These are phyloP conservation scores for Diplodus sargus DNA, from an alignment of 2,797 vertebrate species.

Conservation along the genomic window DNA sequence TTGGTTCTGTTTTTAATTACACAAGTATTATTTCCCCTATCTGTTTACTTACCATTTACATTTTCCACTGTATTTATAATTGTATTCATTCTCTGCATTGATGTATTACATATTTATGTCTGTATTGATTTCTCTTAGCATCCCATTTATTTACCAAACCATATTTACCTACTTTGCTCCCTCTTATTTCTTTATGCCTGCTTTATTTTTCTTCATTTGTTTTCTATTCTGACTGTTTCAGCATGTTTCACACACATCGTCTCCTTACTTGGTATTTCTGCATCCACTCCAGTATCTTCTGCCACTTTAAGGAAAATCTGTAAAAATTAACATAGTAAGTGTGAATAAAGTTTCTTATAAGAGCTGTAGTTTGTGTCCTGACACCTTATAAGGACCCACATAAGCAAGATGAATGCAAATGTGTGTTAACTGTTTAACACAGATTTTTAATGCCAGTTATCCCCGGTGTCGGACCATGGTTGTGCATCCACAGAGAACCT, in stretches of 20 bases:
- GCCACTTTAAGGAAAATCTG: slow-evolving; percentile 99
- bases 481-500: not conserved
- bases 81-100: too few species aligned
- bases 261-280: slow-evolving; percentile 88
- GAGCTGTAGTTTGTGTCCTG: not conserved
- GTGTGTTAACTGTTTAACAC: too few species aligned
- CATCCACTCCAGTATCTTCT: slow-evolving; percentile 93
- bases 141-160: too few species aligned
- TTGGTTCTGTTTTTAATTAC: too few species aligned
- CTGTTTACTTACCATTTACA: too few species aligned
- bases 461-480: not conserved
- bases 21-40: too few species aligned
- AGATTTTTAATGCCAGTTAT: not conserved
- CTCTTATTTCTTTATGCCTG: too few species aligned
- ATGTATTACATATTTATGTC: too few species aligned
- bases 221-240: not conserved
- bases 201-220: too few species aligned
- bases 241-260: not conserved
- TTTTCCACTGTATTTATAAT: too few species aligned
- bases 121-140: too few species aligned
- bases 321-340: slow-evolving; percentile 12
- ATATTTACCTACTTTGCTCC: too few species aligned
- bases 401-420: not conserved
- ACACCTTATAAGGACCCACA: not conserved
- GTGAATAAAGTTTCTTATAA: not conserved